phyloP scores from a whole-genome alignment of 1,140 invertebrate species.

The Pseudomyrmex flavicornis region DNA sequence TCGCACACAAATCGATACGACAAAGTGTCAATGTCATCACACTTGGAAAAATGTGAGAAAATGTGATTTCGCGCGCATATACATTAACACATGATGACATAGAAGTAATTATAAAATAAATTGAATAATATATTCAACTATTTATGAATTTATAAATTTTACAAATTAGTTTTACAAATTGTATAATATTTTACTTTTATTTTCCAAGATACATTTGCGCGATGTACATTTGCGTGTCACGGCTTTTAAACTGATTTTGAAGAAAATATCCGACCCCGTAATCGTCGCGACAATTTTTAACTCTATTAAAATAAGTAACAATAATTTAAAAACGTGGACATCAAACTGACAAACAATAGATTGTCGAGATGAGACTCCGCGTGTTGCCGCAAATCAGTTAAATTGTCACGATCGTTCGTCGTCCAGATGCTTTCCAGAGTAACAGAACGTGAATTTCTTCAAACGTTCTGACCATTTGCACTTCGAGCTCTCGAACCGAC shows the following conservation, averaged over 20 bases:
- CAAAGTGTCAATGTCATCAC: too few relatives aligned
- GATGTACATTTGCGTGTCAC: slow-evolving; percentile 27
- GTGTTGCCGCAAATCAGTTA: slow-evolving; percentile 38
- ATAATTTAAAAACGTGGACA: slow-evolving; percentile 27
- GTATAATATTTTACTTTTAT: not conserved
- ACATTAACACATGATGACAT: too few relatives aligned
- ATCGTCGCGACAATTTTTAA: not conserved
- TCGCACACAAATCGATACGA: slow-evolving; percentile 9
- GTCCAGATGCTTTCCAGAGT: slow-evolving; percentile 49
- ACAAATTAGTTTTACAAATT: too few relatives aligned
- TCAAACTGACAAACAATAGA: not conserved
- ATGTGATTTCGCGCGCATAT: not conserved
- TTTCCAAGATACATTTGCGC: not conserved
- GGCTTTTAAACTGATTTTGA: not conserved
- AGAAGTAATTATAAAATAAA: too few relatives aligned
- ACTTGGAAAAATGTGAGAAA: too few relatives aligned
- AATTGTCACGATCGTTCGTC: slow-evolving; percentile 35
- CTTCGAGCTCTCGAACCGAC: not conserved
- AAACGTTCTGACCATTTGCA: slow-evolving; percentile 26
- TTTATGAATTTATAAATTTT: too few relatives aligned
- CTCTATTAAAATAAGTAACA: not conserved
- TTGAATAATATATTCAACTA: too few relatives aligned
- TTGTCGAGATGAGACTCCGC: not conserved
- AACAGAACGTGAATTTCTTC: slow-evolving; percentile 8
- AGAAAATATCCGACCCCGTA: slow-evolving; percentile 20